These are phyloP conservation scores for Triops cancriformis DNA, from an alignment of 1,140 invertebrate species.

Conservation along the genomic window DNA sequence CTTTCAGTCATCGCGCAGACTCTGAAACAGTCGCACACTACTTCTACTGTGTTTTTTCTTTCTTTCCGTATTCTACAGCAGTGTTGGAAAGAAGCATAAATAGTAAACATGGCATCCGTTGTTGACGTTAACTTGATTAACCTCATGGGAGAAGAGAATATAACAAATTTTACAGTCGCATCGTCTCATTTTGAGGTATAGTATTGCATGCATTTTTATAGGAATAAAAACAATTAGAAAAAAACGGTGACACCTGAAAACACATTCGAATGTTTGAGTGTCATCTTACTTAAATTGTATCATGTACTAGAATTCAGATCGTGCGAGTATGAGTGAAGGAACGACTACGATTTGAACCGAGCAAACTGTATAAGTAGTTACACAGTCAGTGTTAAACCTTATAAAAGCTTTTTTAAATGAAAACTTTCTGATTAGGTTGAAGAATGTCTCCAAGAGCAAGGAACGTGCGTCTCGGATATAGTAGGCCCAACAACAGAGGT, in stretches of 20 bases:
- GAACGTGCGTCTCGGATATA: neutral
- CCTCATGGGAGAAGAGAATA: neutral
- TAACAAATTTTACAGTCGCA: neutral
- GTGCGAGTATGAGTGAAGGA: no score
- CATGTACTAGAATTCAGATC: no score
- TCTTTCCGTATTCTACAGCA: neutral
- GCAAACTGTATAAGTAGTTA: no score
- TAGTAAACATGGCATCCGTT: neutral
- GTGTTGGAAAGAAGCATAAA: neutral
- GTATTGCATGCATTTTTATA: no score
- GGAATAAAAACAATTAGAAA: no score
- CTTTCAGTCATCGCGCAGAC: neutral
- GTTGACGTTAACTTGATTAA: neutral
- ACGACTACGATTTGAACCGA: no score
- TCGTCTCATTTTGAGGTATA: neutral
- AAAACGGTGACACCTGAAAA: no score
- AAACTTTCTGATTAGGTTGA: neutral
- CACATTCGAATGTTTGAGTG: no score
- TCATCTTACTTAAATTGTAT: no score
- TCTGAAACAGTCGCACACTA: neutral
- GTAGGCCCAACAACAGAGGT: neutral
- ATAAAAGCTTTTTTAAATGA: no score
- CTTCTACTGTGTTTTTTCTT: neutral
- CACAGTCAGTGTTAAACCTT: no score
- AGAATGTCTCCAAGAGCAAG: neutral